Conservation (phyloP, 2,888 invertebrate genomes). For the Platerodrilus igneus region DNA sequence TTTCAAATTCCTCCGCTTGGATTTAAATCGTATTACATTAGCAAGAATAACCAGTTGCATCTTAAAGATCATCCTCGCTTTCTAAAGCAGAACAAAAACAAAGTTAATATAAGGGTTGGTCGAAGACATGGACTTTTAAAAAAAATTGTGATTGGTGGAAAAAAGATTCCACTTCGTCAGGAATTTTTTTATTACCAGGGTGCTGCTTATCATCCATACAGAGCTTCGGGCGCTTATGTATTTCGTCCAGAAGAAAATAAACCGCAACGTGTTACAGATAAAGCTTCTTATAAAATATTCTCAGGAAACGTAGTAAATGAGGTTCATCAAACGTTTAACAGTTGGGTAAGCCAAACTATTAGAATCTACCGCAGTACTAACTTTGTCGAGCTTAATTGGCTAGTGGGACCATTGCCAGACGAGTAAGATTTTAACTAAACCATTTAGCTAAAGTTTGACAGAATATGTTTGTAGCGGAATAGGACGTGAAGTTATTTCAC, state of each 20-base stretch:
- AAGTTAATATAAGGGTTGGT: not conserved
- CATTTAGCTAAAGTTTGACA: too few relatives aligned
- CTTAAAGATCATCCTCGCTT: too few relatives aligned
- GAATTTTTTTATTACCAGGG: conserved; percentile 71
- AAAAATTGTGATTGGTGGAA: conserved; percentile 48
- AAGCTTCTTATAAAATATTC: conserved; percentile 31
- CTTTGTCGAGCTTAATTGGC: conserved; percentile 66
- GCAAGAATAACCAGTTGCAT: conserved; percentile 74
- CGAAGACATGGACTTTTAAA: conserved; percentile 51
- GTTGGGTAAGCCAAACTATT: conserved; percentile 68
- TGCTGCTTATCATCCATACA: conserved; percentile 55
- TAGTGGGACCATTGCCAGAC: conserved; percentile 70
- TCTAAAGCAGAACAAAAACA: not conserved
- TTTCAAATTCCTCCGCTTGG: conserved; percentile 61
- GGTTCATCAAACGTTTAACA: conserved; percentile 60
- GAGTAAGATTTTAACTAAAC: conserved; percentile 41
- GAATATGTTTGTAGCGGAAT: conserved; percentile 46
- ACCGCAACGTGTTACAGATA: conserved; percentile 16
- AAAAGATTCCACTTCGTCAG: conserved; percentile 51
- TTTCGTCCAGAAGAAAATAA: conserved; percentile 57
- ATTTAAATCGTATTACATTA: conserved; percentile 71
- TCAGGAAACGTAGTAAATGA: conserved; percentile 53
- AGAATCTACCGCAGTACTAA: conserved; percentile 59
- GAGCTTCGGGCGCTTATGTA: conserved; percentile 90
- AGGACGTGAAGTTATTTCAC: conserved; percentile 77